Evolutionary conservation across 2,888 invertebrate species (phyloP).

Genomic region (Minunthozetes semirufus): DNA sequence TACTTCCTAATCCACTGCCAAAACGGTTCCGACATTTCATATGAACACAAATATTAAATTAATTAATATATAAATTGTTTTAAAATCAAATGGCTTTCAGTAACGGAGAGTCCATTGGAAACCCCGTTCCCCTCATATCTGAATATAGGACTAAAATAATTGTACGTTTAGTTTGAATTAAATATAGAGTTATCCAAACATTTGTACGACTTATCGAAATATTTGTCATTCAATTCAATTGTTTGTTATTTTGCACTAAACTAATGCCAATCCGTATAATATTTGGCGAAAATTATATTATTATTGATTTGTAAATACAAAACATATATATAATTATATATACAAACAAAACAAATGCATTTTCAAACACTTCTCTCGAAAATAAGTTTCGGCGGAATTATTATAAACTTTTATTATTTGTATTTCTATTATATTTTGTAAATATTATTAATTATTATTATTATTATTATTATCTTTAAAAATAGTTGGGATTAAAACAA

Average conservation of each 20-base stretch:
- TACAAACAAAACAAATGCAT: slow-evolving; percentile 19
- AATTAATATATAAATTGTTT: neutral
- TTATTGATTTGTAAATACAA: slow-evolving; percentile 23
- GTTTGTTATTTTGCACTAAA: slow-evolving; percentile 29
- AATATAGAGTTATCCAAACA: neutral
- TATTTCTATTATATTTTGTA: slow-evolving; percentile 3
- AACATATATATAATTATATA: slow-evolving; percentile 28
- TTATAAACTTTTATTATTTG: slow-evolving; percentile 4
- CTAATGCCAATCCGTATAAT: neutral
- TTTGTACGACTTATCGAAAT: slow-evolving; percentile 6
- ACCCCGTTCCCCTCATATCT: neutral
- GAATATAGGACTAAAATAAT: neutral
- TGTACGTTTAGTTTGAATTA: slow-evolving; percentile 9
- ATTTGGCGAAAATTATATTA: slow-evolving; percentile 15
- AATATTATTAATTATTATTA: too few relatives aligned
- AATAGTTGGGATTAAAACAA: slow-evolving; percentile 16
- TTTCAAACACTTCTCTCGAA: neutral
- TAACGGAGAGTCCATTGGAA: neutral
- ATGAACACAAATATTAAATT: neutral
- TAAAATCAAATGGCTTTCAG: neutral
- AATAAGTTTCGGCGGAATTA: neutral
- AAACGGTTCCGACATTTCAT: slow-evolving; percentile 22
- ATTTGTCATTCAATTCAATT: slow-evolving; percentile 1
- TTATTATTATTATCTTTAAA: neutral
- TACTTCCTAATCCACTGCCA: slow-evolving; percentile 27